Evolutionary conservation across 2,797 vertebrate species (phyloP), one percentile per base, ranked within the genome.

Genomic region (Amblyopsis hoosieri): DNA sequence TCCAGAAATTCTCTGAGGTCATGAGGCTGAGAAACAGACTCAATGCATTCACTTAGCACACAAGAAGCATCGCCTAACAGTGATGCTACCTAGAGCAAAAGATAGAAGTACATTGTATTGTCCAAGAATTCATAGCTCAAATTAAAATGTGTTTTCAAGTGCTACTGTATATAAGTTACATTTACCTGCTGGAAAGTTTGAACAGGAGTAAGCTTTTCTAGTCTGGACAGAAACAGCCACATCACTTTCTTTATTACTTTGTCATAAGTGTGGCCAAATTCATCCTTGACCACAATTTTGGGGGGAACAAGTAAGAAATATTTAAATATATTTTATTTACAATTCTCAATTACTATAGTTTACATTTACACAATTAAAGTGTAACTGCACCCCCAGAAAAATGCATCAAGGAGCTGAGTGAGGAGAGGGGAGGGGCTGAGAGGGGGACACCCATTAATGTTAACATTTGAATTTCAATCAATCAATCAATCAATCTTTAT

Each of bases 231-330:
- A 70, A 94, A 94, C 60, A 94, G 87, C 81, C 92, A 93, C 75
- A 94, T 86, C 54, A 94, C 53, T 11, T 91, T 92, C 73, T 95
- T 91, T 69, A 94, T 88, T 62, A 90, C 91, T 67, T 76, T 82
- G 69, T 94, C 72, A 61, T 94, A 94, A 0, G 80, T 77, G 33
- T 93, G 92, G 13, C 94, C 93, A 77, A 94, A 94, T 63, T 94
- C 82, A 71, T 93, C 90, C 94, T 95, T 60, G n/a, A 78, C 65
- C 1, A 23, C 10, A 61, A 23, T 23, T 23, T 23, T 19, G 58
- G 7, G 29, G 11, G 23, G 10, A 60, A 47, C n/a, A 6, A 3
- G 50, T 1, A 31, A 23, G 23, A 23, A 1, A 6, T 7, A 14
- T 45, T 10, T 14, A 47, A 46, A 23, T 23, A 23, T 23, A 3